Base-by-base conservation (phyloP, 2,797 vertebrate species). In the Channa striata region DNA sequence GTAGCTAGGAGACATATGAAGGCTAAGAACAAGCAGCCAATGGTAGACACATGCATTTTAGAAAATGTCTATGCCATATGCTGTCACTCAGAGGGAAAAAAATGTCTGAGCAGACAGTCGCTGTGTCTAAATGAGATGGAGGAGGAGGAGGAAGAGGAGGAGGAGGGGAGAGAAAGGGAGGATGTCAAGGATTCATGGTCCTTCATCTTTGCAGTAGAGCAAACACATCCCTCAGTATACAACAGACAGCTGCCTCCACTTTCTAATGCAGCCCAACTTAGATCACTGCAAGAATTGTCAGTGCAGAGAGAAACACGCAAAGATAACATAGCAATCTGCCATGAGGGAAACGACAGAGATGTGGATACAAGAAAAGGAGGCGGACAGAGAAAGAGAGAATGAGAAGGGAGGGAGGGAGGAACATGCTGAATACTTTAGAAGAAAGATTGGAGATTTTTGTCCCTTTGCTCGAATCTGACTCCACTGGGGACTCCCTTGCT, bases 141-240 rank as follows among this genome's bases (percentile, higher is more conserved):
- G 93, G 92, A 86, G 87, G 91, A 90, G 92, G 92, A 74, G 87
- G 92, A 80, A 83, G 94, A 93, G 93, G 93, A 91, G 93, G 91
- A 81, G 88, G 90, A 91, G 92, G 93, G 86, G 91, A 83, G 87
- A 89, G 93, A 92, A 90, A 90, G 88, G 94, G 94, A 94, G 95
- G 95, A 94, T 97, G 96, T 98, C 97, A 98, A 97, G 96, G 97
- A 98, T 99, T 96, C 96, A 91, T 91, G 96, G 97, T 97, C 96
- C 96, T 99, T 99, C 97, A 97, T 98, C 96, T 99, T 95, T 95
- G 96, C 96, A 97, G 97, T 95, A 97, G 95, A 97, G 96, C 96
- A 97, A 97, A 97, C 95, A 96, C 94, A 93, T 97, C 96, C 96
- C 96, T 96, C 96, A 95, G 96, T 96, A 97, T 95, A 96, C 96